Conservation (phyloP, 2,888 invertebrate genomes). For the Cataglyphis albicans region DNA sequence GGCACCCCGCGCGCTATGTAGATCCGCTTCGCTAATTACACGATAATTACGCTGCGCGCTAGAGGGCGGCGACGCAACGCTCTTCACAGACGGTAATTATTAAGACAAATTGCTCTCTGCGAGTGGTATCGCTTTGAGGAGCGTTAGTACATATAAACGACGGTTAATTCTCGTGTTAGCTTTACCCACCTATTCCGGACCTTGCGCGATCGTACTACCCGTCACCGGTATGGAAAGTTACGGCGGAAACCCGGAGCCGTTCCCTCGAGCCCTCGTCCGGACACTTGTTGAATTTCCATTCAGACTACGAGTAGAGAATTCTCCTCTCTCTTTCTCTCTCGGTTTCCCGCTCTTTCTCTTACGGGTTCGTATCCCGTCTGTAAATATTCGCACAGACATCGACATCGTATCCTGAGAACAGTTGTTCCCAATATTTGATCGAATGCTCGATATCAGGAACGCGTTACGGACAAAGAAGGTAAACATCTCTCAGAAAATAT, state of each 20-base stretch:
- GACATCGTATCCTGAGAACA: neutral
- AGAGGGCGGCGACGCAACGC: neutral
- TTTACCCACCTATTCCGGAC: conserved; percentile 34
- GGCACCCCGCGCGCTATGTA: neutral
- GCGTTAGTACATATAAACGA: conserved; percentile 8
- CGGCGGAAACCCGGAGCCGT: conserved; percentile 42
- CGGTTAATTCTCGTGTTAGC: conserved; percentile 46
- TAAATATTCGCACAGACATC: conserved; percentile 34
- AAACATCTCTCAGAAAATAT: neutral
- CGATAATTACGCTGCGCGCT: conserved; percentile 27
- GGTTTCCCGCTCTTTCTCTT: neutral
- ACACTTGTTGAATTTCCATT: conserved; percentile 76
- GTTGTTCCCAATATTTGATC: neutral
- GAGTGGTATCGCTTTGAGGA: conserved; percentile 29
- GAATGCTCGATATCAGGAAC: neutral
- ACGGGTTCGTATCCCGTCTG: neutral
- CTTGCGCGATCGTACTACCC: conserved; percentile 18
- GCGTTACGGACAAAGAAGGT: neutral
- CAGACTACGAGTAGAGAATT: conserved; percentile 58
- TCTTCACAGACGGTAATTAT: conserved; percentile 41
- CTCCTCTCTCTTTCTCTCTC: conserved; percentile 15
- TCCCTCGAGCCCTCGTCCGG: conserved; percentile 63
- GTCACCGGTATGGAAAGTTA: conserved; percentile 68
- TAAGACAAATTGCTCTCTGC: conserved; percentile 35
- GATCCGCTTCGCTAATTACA: neutral